These are phyloP conservation scores for Oligia fasciuncula DNA, from an alignment of 2,888 invertebrate genomes.

Conservation along the genomic window DNA sequence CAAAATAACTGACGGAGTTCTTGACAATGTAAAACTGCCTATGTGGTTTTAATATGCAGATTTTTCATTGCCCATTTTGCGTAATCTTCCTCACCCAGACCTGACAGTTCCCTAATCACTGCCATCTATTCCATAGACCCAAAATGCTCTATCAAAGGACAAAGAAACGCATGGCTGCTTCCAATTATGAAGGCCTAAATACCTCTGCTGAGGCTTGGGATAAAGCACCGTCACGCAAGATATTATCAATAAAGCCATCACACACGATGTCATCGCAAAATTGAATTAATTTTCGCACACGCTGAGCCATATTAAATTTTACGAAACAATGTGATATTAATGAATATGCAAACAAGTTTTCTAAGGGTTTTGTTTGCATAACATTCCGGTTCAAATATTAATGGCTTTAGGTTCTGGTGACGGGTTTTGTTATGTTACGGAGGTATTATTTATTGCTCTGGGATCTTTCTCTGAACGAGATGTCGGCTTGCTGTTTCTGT, in stretches of 20 bases:
- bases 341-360: constrained; percentile 68
- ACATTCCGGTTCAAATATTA: constrained; percentile 54
- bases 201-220: constrained; percentile 49
- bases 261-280: constrained; percentile 64
- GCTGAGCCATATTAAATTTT: constrained; percentile 71
- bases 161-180: constrained; percentile 55
- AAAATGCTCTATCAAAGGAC: constrained; percentile 54
- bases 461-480: neutral
- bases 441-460: constrained; percentile 23
- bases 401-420: constrained; percentile 33
- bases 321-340: constrained; percentile 71
- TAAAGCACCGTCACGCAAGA: constrained; percentile 68
- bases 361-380: constrained; percentile 59
- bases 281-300: constrained; percentile 70
- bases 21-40: neutral
- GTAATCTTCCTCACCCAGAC: neutral
- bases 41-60: neutral
- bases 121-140: constrained; percentile 24
- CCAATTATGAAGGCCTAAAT: constrained; percentile 66
- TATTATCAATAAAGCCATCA: constrained; percentile 67
- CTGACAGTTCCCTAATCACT: constrained; percentile 11
- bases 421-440: constrained; percentile 2
- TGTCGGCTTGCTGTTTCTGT: neutral
- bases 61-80: neutral
- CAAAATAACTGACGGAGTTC: neutral